These are phyloP conservation scores for Bombyx mandarina DNA, from an alignment of 1,140 invertebrate genomes.

Conservation along the genomic window DNA sequence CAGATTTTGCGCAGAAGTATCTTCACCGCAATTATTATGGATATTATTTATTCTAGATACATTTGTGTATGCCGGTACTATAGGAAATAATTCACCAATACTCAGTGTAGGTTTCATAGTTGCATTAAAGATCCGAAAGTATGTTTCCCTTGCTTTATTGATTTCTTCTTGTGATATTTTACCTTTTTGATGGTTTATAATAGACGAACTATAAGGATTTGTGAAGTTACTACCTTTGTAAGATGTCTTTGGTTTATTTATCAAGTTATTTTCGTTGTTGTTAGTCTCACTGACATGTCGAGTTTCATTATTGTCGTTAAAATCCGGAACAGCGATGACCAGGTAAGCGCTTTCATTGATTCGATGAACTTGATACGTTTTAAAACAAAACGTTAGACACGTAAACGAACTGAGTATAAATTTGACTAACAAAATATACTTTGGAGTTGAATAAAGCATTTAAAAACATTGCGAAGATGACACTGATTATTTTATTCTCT, in stretches of 20 bases:
- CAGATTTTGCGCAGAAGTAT: slow-evolving; percentile 18
- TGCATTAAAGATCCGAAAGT: slow-evolving; percentile 33
- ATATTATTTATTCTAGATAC: background rate
- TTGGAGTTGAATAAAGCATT: slow-evolving; percentile 30
- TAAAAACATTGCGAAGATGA: slow-evolving; percentile 9
- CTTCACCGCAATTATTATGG: background rate
- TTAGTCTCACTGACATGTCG: no score
- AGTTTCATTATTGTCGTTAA: slow-evolving; percentile 17
- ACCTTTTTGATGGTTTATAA: slow-evolving; percentile 20
- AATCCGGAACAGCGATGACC: slow-evolving; percentile 37
- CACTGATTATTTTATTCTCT: background rate
- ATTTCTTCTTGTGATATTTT: slow-evolving; percentile 29
- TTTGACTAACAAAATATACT: slow-evolving; percentile 27
- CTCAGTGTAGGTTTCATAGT: slow-evolving; percentile 16
- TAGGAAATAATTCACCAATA: slow-evolving; percentile 1
- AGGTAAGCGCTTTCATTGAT: slow-evolving; percentile 45
- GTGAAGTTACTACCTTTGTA: no score
- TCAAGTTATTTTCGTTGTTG: no score
- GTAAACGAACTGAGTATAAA: slow-evolving; percentile 25
- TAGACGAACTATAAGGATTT: no score
- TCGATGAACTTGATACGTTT: slow-evolving; percentile 47
- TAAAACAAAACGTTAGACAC: slow-evolving; percentile 24
- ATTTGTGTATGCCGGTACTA: slow-evolving; percentile 4
- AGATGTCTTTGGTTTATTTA: no score
- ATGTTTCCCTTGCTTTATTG: slow-evolving; percentile 42